A percentile compares a stretch with the other conserved stretches of the same genome.
Conservation (phyloP, 2,797 vertebrate species). For the Centropyge bicolor region DNA sequence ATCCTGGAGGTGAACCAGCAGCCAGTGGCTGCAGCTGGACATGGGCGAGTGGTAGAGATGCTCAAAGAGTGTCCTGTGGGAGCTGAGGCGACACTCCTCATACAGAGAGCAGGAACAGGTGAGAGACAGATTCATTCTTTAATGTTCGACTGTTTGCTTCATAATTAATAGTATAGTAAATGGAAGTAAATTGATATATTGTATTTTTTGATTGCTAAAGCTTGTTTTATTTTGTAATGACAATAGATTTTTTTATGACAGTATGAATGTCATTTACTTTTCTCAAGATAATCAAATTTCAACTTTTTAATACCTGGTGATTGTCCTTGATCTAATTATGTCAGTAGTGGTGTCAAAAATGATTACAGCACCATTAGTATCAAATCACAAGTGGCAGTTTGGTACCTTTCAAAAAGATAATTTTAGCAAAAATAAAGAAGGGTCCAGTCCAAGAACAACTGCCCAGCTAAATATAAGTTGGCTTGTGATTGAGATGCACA, state of each 20-base stretch:
- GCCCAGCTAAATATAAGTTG: slow-evolving; percentile 42
- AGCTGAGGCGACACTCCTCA: slow-evolving; percentile 94
- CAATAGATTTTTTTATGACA: not conserved
- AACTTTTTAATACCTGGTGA: not conserved
- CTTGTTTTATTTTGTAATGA: not conserved
- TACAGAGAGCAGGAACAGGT: slow-evolving; percentile 95
- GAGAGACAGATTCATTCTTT: slow-evolving; percentile 56
- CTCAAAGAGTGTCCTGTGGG: slow-evolving; percentile 98
- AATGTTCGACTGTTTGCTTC: not conserved
- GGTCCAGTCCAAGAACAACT: slow-evolving; percentile 24
- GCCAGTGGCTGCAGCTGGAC: slow-evolving; percentile 95
- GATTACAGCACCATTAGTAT: not conserved
- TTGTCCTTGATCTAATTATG: slow-evolving; percentile 24
- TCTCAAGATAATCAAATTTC: slow-evolving; percentile 15
- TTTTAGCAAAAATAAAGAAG: slow-evolving; percentile 32
- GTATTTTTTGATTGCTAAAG: not conserved
- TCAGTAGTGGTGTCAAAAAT: slow-evolving; percentile 17
- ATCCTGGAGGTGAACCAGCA: slow-evolving; percentile 99
- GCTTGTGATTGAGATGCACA: slow-evolving; percentile 37
- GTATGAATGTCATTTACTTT: not conserved
- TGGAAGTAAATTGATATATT: not conserved
- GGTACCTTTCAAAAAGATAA: slow-evolving; percentile 22
- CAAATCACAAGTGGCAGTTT: slow-evolving; percentile 19
- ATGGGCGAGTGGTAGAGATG: slow-evolving; percentile 98
- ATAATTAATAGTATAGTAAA: not conserved